Base-by-base conservation (phyloP, 2,113 vertebrate genomes). In the Cromileptes altivelis region DNA sequence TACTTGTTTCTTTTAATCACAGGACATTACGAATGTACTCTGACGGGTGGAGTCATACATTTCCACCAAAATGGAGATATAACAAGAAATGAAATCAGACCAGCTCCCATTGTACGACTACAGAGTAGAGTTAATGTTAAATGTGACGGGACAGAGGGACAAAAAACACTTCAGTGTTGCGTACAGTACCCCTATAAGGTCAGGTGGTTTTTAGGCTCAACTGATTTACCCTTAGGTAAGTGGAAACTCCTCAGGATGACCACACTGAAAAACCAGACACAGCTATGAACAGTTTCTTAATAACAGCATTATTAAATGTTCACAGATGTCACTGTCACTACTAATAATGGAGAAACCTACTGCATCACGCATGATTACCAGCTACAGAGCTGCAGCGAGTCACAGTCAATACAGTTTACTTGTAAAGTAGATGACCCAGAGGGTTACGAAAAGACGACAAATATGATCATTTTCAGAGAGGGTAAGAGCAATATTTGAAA, bases 1-100 rank as follows among this genome's bases (percentile, higher is more conserved):
- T 23, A 33, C 3, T n/a, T 8, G 0, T 6, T 84, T 79, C 1
- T 81, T 27, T 58, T 60, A 4, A 70, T 81, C 25, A 53, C 85
- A 95, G 94, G 93, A 33, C 1, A 0, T 13, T 95, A 94, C 53
- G 30, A 83, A 64, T 95, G 94, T 37, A 82, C 27, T 56, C 50
- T 91, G 11, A 42, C 0, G 12, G 70, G 47, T 0, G 3, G 0
- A 0, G 18, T 0, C 11, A 7, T 94, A 6, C 1, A 30, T 1
- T 85, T 91, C 72, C 5, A 55, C 6, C 92, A 94, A 64, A 69
- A 19, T 1, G 80, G 85, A 74, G 0, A 0, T 4, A 30, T 93
- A 5, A 6, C 0, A 9, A 1, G 0, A 0, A 0, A 1, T 3
- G 0, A 62, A 0, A 88, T 95, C 78, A n/a, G 15, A 52, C 3